Conservation (phyloP, 2,888 invertebrate species). For the Hofmannophila pseudospretella region DNA sequence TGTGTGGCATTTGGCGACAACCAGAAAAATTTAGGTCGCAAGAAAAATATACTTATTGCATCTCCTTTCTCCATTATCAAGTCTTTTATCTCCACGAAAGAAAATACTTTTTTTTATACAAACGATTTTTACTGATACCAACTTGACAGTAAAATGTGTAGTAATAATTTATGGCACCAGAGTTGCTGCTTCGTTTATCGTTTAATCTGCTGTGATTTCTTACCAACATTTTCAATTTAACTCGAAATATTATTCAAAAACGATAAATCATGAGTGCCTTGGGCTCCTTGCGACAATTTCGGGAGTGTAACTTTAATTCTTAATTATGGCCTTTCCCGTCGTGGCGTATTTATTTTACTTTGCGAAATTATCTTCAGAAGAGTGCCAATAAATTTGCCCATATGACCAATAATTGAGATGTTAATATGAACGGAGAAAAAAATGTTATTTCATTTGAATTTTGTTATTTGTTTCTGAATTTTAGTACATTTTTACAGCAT, state of each 20-base stretch:
- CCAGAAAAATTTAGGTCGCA: background rate
- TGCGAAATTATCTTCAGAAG: conserved; percentile 46
- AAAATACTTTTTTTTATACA: conserved; percentile 8
- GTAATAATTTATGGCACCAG: conserved; percentile 27
- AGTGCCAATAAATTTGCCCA: conserved; percentile 49
- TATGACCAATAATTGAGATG: conserved; percentile 56
- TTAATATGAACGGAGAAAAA: conserved; percentile 16
- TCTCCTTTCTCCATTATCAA: too few species aligned
- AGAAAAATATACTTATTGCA: background rate
- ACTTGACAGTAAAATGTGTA: conserved; percentile 20
- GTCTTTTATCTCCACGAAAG: too few species aligned
- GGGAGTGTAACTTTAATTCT: conserved; percentile 62
- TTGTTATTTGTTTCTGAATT: background rate
- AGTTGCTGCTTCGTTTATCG: conserved; percentile 37
- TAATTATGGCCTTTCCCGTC: conserved; percentile 59
- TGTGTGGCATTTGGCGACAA: conserved; percentile 7
- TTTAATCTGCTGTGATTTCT: conserved; percentile 44
- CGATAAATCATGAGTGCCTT: conserved; percentile 55
- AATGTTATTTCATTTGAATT: background rate
- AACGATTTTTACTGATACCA: conserved; percentile 13
- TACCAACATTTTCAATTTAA: conserved; percentile 55
- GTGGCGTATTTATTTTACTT: conserved; percentile 60
- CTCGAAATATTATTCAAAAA: conserved; percentile 50
- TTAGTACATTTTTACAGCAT: too few species aligned
- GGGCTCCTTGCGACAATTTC: conserved; percentile 53